Conservation (phyloP, 1,140 invertebrate genomes). For the Camponotus pennsylvanicus region DNA sequence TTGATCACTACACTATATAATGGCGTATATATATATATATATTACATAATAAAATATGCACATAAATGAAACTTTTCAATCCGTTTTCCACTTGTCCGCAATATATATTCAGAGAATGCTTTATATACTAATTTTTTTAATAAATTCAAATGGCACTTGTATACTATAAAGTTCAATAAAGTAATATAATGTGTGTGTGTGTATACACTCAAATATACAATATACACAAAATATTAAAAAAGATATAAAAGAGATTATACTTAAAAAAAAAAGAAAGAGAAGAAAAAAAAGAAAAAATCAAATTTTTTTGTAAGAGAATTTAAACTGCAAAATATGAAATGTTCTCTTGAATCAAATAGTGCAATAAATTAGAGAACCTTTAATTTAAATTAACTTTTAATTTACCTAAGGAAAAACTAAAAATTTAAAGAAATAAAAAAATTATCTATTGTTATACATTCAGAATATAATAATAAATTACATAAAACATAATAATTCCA, state of each 20-base stretch:
- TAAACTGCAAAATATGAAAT: background rate
- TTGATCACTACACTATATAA: conserved; percentile 5
- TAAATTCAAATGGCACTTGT: conserved; percentile 68
- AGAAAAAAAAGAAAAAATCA: too few relatives aligned
- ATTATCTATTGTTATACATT: background rate
- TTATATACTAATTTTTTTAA: conserved; percentile 37
- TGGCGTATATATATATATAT: too few relatives aligned
- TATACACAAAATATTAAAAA: conserved; percentile 44
- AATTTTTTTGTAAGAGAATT: background rate
- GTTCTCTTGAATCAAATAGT: background rate
- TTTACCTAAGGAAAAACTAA: background rate
- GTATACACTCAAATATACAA: background rate
- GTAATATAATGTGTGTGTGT: conserved; percentile 41
- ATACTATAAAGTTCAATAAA: conserved; percentile 63
- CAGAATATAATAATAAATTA: background rate
- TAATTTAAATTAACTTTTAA: background rate
- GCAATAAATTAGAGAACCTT: background rate
- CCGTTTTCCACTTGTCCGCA: background rate
- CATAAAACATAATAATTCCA: background rate
- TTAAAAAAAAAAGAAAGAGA: background rate
- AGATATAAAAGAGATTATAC: conserved; percentile 14
- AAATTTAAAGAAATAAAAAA: background rate
- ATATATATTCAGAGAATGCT: background rate
- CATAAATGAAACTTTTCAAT: conserved; percentile 30
- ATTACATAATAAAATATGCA: conserved; percentile 8